phyloP scores from a whole-genome alignment of 2,113 vertebrate species.

The Calypte anna region DNA sequence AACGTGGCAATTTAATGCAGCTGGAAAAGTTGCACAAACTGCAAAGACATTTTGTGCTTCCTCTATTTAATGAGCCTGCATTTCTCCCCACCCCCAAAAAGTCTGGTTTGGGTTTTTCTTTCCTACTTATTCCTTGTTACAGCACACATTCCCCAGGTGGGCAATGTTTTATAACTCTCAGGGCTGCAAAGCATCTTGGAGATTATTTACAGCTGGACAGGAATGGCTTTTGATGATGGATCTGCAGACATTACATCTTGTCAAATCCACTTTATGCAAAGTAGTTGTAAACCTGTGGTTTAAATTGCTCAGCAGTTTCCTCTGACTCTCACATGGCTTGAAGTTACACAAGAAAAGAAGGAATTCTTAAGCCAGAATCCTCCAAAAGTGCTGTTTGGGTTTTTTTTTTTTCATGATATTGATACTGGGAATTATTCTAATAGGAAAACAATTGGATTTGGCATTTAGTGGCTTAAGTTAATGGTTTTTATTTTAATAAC shows the following conservation, averaged over 20 bases:
- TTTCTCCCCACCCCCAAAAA: neutral
- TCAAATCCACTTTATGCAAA: conserved; percentile 65
- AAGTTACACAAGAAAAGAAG: conserved; percentile 46
- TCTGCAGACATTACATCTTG: conserved; percentile 28
- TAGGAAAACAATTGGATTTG: conserved; percentile 35
- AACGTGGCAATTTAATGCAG: neutral
- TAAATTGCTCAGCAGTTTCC: conserved; percentile 62
- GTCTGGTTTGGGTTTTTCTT: neutral
- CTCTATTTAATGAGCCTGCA: neutral
- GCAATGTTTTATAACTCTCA: neutral
- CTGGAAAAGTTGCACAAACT: neutral
- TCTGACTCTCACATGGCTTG: neutral
- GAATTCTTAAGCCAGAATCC: conserved; percentile 30
- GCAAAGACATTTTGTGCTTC: neutral
- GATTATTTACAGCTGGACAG: conserved; percentile 32
- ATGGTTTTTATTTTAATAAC: conserved; percentile 43
- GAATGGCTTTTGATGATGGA: neutral
- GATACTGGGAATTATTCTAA: conserved; percentile 55
- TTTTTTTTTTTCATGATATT: conserved; percentile 24
- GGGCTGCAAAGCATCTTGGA: neutral
- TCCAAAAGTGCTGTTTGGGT: conserved; percentile 22
- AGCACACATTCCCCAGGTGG: neutral
- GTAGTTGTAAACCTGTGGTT: conserved; percentile 55
- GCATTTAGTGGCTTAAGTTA: conserved; percentile 26
- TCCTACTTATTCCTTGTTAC: neutral